phyloP scores from a whole-genome alignment of 2,797 vertebrate genomes.

The Acrocephalus scirpaceus region DNA sequence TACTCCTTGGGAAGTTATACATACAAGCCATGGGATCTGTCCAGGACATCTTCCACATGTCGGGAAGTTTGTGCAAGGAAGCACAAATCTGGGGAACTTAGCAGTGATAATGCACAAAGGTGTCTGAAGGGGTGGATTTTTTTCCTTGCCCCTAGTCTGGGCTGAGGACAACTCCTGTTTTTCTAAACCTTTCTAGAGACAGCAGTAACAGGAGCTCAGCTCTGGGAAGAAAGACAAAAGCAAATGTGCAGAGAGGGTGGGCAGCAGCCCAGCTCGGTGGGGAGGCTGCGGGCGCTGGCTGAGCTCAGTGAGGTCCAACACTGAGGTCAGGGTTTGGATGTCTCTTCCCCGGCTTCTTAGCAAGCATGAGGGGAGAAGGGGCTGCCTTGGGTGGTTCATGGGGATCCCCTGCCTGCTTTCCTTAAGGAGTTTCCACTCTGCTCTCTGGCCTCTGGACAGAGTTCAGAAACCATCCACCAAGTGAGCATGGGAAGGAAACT shows the following conservation, averaged over 20 bases:
- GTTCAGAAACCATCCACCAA: neutral
- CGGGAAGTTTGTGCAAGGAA: neutral
- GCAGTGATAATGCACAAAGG: neutral
- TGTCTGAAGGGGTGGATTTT: neutral
- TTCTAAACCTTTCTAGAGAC: neutral
- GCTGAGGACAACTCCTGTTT: neutral
- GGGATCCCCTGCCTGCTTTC: neutral
- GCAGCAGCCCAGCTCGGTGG: fast-evolving
- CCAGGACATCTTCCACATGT: neutral
- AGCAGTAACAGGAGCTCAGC: neutral
- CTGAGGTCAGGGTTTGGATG: no score
- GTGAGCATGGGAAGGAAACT: neutral
- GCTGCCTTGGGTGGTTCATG: neutral
- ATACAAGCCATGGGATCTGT: neutral
- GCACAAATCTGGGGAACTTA: fast-evolving
- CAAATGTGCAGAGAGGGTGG: neutral
- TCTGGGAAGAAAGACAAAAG: neutral
- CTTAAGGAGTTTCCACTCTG: neutral
- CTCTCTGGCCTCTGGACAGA: fast-evolving
- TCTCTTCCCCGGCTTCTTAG: fast-evolving
- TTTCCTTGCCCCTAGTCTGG: neutral
- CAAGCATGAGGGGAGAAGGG: neutral
- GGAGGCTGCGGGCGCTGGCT: fast-evolving
- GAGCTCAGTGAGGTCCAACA: neutral
- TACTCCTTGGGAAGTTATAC: neutral